Evolutionary conservation across 2,888 invertebrate genomes (phyloP).

Genomic region (Xestia sexstrigata): DNA sequence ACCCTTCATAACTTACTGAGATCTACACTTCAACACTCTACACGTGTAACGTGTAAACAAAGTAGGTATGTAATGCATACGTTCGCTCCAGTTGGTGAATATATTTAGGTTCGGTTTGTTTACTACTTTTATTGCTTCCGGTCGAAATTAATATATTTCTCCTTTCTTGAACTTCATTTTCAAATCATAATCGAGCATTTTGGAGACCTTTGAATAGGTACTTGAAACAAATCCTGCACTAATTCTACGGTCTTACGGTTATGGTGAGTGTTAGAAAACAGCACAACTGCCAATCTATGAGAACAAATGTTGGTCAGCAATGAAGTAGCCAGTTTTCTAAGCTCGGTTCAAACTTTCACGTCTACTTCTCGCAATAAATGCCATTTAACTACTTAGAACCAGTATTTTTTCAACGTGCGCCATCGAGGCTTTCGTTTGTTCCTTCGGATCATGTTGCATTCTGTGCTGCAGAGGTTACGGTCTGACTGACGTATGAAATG

Average conservation of each 20-base stretch:
- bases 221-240: not conserved
- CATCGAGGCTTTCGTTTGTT: constrained; percentile 71
- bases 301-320: constrained; percentile 67
- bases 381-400: constrained; percentile 77
- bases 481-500: constrained; percentile 60
- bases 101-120: constrained; percentile 56
- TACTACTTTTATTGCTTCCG: constrained; percentile 61
- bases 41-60: constrained; percentile 27
- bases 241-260: not conserved
- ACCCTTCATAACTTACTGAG: constrained; percentile 46
- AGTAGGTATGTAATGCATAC: constrained; percentile 30
- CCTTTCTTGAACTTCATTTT: constrained; percentile 23
- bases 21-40: constrained; percentile 2
- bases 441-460: constrained; percentile 73
- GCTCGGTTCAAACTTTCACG: constrained; percentile 81
- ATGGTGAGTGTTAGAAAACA: constrained; percentile 2
- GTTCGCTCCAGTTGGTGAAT: constrained; percentile 52
- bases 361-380: constrained; percentile 76
- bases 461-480: constrained; percentile 71
- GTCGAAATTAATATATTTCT: constrained; percentile 33
- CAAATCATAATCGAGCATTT: not conserved
- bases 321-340: constrained; percentile 76
- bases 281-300: constrained; percentile 19
- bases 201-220: not conserved
- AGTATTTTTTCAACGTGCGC: constrained; percentile 72